Evolutionary conservation across 1,140 invertebrate genomes (phyloP).

Genomic region (Drosophila oshimai): DNA sequence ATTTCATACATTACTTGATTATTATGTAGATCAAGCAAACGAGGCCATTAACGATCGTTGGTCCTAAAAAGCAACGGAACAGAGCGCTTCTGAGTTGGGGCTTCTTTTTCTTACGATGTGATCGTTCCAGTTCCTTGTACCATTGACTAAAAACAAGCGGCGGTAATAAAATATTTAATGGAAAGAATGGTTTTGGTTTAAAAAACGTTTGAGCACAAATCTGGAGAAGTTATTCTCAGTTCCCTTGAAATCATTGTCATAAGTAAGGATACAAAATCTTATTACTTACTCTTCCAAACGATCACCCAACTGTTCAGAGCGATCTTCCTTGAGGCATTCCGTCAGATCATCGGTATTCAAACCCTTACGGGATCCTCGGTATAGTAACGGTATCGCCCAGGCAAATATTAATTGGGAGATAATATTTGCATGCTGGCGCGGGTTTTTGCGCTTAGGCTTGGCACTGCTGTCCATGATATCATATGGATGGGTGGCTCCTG

Average conservation of each 20-base stretch:
- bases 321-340: conserved; percentile 72
- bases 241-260: background rate
- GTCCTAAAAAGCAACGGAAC: conserved; percentile 81
- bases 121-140: conserved; percentile 83
- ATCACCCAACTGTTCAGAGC: conserved; percentile 76
- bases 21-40: conserved; percentile 81
- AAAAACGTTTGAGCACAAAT: too few species aligned
- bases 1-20: conserved; percentile 81
- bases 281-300: conserved; percentile 79
- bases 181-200: too few species aligned
- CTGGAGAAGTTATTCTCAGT: background rate
- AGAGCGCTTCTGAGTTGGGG: conserved; percentile 83
- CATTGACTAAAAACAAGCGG: conserved; percentile 82
- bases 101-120: conserved; percentile 71
- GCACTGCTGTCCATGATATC: conserved; percentile 75
- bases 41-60: conserved; percentile 83
- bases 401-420: conserved; percentile 81
- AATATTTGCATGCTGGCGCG: conserved; percentile 70
- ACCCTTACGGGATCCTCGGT: conserved; percentile 67
- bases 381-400: conserved; percentile 80
- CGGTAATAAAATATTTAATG: background rate
- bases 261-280: background rate
- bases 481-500: conserved; percentile 1
- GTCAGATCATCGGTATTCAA: conserved; percentile 78
- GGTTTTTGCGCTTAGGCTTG: conserved; percentile 76